phyloP scores from a whole-genome alignment of 2,888 invertebrate genomes.

The Metopia argyrocephala region DNA sequence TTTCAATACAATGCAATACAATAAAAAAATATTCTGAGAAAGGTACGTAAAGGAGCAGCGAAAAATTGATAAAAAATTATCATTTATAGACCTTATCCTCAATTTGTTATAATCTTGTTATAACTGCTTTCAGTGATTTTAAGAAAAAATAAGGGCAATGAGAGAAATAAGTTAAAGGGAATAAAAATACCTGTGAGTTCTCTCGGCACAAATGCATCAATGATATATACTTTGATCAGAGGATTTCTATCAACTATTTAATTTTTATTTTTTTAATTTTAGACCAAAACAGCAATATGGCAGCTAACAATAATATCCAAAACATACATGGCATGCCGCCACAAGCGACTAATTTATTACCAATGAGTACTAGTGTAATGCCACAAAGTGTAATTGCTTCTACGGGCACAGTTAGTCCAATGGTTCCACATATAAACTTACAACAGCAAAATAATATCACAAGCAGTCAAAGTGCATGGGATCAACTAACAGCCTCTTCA shows the following conservation, averaged over 20 bases:
- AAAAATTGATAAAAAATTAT: too few relatives aligned
- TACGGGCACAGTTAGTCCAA: constrained; percentile 70
- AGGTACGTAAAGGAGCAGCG: too few relatives aligned
- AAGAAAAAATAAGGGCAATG: too few relatives aligned
- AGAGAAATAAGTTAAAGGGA: too few relatives aligned
- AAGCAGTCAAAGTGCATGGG: constrained; percentile 76
- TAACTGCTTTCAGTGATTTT: too few relatives aligned
- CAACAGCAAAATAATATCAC: constrained; percentile 67
- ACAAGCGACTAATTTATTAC: constrained; percentile 59
- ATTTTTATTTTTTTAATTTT: not conserved
- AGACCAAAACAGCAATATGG: constrained; percentile 66
- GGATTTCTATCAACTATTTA: not conserved
- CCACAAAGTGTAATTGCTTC: constrained; percentile 72
- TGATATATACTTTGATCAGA: too few relatives aligned
- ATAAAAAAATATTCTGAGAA: too few relatives aligned
- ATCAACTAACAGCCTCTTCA: constrained; percentile 77
- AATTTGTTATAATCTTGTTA: too few relatives aligned
- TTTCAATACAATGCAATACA: too few relatives aligned
- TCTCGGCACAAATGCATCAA: too few relatives aligned
- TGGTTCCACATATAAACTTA: constrained; percentile 71
- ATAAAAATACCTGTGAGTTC: too few relatives aligned
- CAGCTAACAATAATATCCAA: constrained; percentile 71
- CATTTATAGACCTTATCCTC: too few relatives aligned
- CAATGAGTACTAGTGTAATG: constrained; percentile 64
- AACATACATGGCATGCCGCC: constrained; percentile 70